A percentile compares a stretch with the other conserved stretches of the same genome.
phyloP scores from a whole-genome alignment of 2,888 invertebrate species.

The Rotaria magnacalcarata region DNA sequence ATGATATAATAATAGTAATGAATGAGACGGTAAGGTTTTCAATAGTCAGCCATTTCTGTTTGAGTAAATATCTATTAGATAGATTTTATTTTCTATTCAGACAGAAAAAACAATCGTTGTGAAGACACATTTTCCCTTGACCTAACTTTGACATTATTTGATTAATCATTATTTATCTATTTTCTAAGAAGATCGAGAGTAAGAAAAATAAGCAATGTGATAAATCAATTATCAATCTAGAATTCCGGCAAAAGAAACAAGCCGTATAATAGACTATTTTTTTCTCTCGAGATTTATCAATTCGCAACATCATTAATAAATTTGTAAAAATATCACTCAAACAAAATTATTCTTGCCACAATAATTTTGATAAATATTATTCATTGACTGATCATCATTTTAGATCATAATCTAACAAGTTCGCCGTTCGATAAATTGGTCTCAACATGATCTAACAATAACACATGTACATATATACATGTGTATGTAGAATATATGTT shows the following conservation, averaged over 20 bases:
- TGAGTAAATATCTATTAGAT: too few species aligned
- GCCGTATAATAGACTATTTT: too few species aligned
- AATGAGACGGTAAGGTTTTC: not conserved
- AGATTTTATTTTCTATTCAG: too few species aligned
- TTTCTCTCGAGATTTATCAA: too few species aligned
- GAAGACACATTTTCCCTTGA: too few species aligned
- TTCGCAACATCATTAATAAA: not conserved
- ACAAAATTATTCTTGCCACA: not conserved
- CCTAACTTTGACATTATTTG: too few species aligned
- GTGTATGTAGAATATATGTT: not conserved
- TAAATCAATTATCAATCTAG: too few species aligned
- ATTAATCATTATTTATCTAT: too few species aligned
- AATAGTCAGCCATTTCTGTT: not conserved
- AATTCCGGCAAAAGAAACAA: too few species aligned
- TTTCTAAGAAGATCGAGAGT: too few species aligned
- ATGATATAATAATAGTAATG: not conserved
- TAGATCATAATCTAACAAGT: not conserved
- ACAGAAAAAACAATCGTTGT: too few species aligned
- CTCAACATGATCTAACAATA: not conserved
- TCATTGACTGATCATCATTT: not conserved
- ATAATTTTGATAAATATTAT: not conserved
- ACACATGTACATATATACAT: not conserved
- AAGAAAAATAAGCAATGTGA: too few species aligned
- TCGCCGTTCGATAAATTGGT: not conserved
- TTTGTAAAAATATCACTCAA: not conserved